Base-by-base conservation (phyloP, 2,888 invertebrate genomes). In the Stenolophus ochropezus region DNA sequence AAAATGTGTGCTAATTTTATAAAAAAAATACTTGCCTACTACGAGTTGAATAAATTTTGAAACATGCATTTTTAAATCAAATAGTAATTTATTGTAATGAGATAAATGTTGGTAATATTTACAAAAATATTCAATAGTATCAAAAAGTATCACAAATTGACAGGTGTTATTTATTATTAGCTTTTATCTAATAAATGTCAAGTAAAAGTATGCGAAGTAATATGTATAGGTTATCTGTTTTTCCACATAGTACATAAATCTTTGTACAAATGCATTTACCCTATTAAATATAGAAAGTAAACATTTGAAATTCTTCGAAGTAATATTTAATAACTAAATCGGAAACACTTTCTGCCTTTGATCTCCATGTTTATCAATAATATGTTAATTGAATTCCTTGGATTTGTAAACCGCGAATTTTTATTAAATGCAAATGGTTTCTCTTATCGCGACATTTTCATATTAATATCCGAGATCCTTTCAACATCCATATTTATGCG, bases 171-270 rank as follows among this genome's bases (percentile, higher is more conserved):
- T 61, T 61, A 61, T 61, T 61, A 61, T 61, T 61, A 25, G 23
- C 58, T 61, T 56, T 61, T 61, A 61, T 61, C 61, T 61, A 25
- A 61, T 20, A 61, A 61, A 61, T 61, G n/a, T n/a, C 61, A 61
- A 21, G 25, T 25, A 61, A 61, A 61, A 61, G 61, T 61, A 27
- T 61, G 61, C 21, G 25, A 25, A 20, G 56, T 56, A 21, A 56
- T 20, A 56, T 61, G 3, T 61, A 61, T 23, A 27, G 61, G 61
- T 61, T 25, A 27, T 61, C 25, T 25, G 25, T 21, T 61, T n/a
- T 61, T 61, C n/a, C 5, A n/a, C 23, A 61, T n/a, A 61, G 2
- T 11, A 61, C 25, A 61, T 61, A 61, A 61, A 61, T 61, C 61
- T 61, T 21, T 20, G 20, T 56, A 56, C n/a, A 61, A 61, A 61